phyloP scores from a whole-genome alignment of 2,888 invertebrate species.

The Cantharis flavilabris region DNA sequence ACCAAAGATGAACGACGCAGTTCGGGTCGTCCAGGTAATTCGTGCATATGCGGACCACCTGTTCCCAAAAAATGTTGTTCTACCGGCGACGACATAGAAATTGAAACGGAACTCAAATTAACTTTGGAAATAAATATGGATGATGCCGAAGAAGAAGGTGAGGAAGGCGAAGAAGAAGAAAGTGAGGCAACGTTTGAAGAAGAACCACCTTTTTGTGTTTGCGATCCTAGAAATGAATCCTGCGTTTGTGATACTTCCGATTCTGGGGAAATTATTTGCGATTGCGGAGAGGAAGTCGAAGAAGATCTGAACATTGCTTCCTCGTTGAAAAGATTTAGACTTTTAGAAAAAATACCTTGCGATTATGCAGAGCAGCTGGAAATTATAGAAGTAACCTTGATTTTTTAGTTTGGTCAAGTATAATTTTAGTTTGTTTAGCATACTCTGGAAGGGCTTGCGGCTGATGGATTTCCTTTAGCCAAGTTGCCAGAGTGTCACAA shows the following conservation, averaged over 20 bases:
- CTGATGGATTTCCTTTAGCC: constrained; percentile 53
- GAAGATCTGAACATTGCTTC: not conserved
- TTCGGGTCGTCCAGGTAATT: not conserved
- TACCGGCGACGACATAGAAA: not conserved
- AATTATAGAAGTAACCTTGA: constrained; percentile 39
- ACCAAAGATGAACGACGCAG: not conserved
- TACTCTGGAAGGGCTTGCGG: constrained; percentile 44
- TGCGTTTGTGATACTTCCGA: not conserved
- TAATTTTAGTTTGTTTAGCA: constrained; percentile 33
- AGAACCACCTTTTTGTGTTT: not conserved
- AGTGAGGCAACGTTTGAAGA: not conserved
- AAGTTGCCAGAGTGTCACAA: constrained; percentile 49
- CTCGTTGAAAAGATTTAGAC: constrained; percentile 39
- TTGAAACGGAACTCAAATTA: not conserved
- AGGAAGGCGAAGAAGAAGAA: not conserved
- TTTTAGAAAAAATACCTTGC: constrained; percentile 44
- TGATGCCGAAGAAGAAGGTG: not conserved
- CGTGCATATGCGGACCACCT: not conserved
- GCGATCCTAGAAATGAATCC: not conserved
- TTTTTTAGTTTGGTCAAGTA: not conserved
- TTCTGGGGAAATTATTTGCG: not conserved
- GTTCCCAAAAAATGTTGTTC: not conserved
- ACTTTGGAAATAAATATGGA: not conserved
- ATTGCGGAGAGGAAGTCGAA: not conserved
- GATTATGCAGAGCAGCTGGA: constrained; percentile 35